These are phyloP conservation scores for Zelostemma sp. DNA, from an alignment of 1,140 invertebrate genomes.

Conservation along the genomic window DNA sequence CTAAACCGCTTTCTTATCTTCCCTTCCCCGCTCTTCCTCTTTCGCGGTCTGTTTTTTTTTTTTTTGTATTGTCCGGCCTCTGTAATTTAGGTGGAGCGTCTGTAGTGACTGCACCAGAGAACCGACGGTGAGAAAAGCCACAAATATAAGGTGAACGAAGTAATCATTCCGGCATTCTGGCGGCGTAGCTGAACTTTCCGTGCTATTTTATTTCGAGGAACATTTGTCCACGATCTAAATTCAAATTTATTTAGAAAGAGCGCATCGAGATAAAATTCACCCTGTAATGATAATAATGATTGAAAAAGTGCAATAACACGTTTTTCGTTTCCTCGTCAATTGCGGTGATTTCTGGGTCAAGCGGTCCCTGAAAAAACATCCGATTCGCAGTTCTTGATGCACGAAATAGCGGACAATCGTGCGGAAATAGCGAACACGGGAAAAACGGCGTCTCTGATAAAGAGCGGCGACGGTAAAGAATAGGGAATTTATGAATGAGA, in stretches of 20 bases:
- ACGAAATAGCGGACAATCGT: background rate
- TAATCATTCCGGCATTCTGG: background rate
- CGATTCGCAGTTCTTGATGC: background rate
- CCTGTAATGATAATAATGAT: too few relatives aligned
- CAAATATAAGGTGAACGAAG: constrained; percentile 19
- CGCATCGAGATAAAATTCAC: too few relatives aligned
- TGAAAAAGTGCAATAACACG: too few relatives aligned
- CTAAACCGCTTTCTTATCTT: constrained; percentile 41
- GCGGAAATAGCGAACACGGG: background rate
- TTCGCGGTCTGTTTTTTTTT: constrained; percentile 8
- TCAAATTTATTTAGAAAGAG: too few relatives aligned
- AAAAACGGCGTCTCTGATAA: background rate
- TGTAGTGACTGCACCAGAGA: constrained; percentile 6
- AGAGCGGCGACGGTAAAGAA: constrained; percentile 2
- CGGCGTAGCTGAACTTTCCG: too few relatives aligned
- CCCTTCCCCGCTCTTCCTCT: constrained; percentile 6
- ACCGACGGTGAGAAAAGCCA: constrained; percentile 15
- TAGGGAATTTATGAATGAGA: constrained; percentile 13
- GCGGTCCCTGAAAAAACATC: too few relatives aligned
- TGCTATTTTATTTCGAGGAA: too few relatives aligned
- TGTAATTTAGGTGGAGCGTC: constrained; percentile 36
- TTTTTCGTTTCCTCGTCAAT: too few relatives aligned
- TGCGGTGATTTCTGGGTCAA: too few relatives aligned
- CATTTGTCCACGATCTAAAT: too few relatives aligned
- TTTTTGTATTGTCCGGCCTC: constrained; percentile 21